phyloP scores from a whole-genome alignment of 2,888 invertebrate species.

The Bellardia bayeri region DNA sequence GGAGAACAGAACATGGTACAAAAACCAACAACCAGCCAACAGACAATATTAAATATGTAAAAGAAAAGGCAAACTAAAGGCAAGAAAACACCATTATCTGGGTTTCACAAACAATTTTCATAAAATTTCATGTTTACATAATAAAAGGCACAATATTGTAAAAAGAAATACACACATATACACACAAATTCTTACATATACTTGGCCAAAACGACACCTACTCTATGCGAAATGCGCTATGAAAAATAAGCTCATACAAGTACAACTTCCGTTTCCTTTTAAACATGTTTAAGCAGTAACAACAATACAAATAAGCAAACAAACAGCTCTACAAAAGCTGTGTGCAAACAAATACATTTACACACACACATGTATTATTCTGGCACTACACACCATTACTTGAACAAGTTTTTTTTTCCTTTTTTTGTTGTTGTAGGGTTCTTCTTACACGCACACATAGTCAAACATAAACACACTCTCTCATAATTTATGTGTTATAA shows the following conservation, averaged over 20 bases:
- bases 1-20: conserved; percentile 3
- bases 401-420: background rate
- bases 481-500: conserved; percentile 72
- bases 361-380: background rate
- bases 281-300: conserved; percentile 60
- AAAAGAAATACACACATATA: conserved; percentile 2
- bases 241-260: conserved; percentile 68
- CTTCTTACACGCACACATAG: background rate
- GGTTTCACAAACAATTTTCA: conserved; percentile 57
- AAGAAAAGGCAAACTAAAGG: background rate
- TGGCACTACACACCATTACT: background rate
- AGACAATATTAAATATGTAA: background rate
- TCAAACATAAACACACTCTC: background rate
- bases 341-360: conserved; percentile 29
- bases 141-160: conserved; percentile 23
- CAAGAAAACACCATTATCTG: conserved; percentile 61
- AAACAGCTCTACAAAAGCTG: background rate
- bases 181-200: background rate
- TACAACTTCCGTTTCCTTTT: conserved; percentile 70
- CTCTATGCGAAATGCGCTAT: conserved; percentile 44
- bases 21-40: background rate
- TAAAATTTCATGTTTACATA: conserved; percentile 57
- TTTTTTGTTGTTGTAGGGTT: background rate
- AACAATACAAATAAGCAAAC: conserved; percentile 53
- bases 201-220: conserved; percentile 64